Percentiles rank a stretch among this genome's conserved stretches.
Conservation (phyloP, 37 sponge, comb jelly and placozoan species). For the Dysidea cf. avara region DNA sequence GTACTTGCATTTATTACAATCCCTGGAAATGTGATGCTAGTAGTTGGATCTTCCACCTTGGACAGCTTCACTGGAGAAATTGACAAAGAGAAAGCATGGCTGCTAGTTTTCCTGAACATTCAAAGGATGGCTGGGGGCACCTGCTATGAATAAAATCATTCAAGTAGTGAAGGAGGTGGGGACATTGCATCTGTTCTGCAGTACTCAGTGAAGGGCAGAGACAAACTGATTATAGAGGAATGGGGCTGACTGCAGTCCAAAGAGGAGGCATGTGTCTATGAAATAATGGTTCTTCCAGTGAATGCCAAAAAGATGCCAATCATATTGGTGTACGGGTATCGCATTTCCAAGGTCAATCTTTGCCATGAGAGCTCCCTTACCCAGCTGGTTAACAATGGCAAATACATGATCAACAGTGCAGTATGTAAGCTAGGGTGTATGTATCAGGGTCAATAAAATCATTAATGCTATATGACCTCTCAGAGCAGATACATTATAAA, state of each 20-base stretch:
- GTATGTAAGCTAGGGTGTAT: constrained; percentile 14
- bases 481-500: too few relatives aligned
- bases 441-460: constrained; percentile 22
- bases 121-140: not conserved
- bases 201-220: constrained; percentile 18
- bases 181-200: constrained; percentile 1
- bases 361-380: constrained; percentile 9
- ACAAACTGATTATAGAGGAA: constrained; percentile 27
- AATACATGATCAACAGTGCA: too few relatives aligned
- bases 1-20: constrained; percentile 12
- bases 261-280: constrained; percentile 31
- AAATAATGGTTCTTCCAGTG: constrained; percentile 20
- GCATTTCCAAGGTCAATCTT: constrained; percentile 49
- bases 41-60: too few relatives aligned
- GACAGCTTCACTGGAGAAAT: too few relatives aligned
- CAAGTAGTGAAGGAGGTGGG: constrained; percentile 30
- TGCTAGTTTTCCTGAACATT: too few relatives aligned
- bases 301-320: constrained; percentile 50
- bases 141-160: constrained; percentile 29
- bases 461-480: too few relatives aligned
- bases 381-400: not conserved
- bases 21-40: constrained; percentile 30
- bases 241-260: constrained; percentile 28
- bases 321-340: constrained; percentile 21
- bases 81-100: too few relatives aligned